phyloP scores from a whole-genome alignment of 1,140 invertebrate genomes.

The Zaprionus africanus region DNA sequence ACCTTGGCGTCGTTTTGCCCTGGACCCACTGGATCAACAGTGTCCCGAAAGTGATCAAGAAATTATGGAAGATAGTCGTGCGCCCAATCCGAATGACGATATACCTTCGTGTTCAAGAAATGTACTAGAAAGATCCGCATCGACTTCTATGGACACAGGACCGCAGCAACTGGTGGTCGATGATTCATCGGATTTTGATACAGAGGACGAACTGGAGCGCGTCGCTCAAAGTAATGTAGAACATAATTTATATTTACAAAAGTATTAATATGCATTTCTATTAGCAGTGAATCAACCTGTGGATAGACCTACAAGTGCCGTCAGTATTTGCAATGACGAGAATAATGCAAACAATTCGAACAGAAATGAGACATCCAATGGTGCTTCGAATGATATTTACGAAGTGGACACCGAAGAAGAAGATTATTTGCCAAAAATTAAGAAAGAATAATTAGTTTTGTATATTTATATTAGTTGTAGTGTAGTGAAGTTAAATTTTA shows the following conservation, averaged over 20 bases:
- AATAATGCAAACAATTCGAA: conserved; percentile 6
- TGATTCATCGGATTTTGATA: conserved; percentile 79
- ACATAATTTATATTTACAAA: not conserved
- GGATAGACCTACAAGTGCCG: conserved; percentile 12
- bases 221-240: conserved; percentile 64
- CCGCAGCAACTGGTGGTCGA: not conserved
- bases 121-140: not conserved
- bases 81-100: conserved; percentile 23
- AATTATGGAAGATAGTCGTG: conserved; percentile 81
- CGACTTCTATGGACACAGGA: not conserved
- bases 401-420: conserved; percentile 74
- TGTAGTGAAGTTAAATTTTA: not conserved
- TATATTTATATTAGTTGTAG: not conserved
- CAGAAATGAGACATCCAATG: conserved; percentile 11
- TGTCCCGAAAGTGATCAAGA: conserved; percentile 86
- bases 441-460: conserved; percentile 1
- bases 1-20: conserved; percentile 89
- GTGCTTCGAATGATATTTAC: conserved; percentile 35
- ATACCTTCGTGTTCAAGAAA: not conserved
- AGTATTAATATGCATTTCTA: not conserved
- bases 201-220: conserved; percentile 86
- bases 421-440: conserved; percentile 55
- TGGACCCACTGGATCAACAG: conserved; percentile 85
- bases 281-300: conserved; percentile 45
- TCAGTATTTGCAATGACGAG: not conserved